These are phyloP conservation scores for Drosophila orena DNA, from an alignment of 1,140 invertebrate species.

Conservation along the genomic window DNA sequence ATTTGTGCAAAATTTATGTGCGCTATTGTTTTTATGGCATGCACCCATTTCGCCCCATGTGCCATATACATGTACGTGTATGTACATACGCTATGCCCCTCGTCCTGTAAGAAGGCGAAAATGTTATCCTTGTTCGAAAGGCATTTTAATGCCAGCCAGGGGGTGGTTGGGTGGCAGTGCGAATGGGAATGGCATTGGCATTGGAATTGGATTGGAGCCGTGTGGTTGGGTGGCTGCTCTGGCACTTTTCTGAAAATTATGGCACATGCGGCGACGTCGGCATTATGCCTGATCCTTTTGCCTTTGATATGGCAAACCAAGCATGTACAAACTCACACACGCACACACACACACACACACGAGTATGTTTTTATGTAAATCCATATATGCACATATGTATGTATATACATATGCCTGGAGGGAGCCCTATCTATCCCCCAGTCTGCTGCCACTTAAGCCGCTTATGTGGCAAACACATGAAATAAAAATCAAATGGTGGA, in stretches of 20 bases:
- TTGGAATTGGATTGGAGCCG: conserved; percentile 5
- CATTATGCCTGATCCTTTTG: conserved; percentile 76
- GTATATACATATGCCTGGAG: conserved; percentile 5
- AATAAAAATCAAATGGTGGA: conserved; percentile 69
- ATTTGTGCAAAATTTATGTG: conserved; percentile 83
- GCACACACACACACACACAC: conserved; percentile 8
- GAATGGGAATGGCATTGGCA: conserved; percentile 13
- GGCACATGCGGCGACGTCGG: conserved; percentile 70
- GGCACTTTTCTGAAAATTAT: conserved; percentile 79
- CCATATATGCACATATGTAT: not conserved
- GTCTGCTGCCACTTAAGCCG: conserved; percentile 73
- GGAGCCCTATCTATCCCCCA: conserved; percentile 20
- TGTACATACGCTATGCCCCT: conserved; percentile 5
- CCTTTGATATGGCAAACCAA: conserved; percentile 43
- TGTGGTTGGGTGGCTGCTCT: conserved; percentile 53
- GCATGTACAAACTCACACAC: conserved; percentile 25
- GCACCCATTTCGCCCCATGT: conserved; percentile 74
- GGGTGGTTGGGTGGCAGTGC: conserved; percentile 18
- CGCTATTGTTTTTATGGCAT: conserved; percentile 84
- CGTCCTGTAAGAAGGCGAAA: conserved; percentile 51
- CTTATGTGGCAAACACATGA: conserved; percentile 80
- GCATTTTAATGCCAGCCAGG: conserved; percentile 43
- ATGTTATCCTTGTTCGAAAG: conserved; percentile 71
- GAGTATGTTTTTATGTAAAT: too few species aligned
- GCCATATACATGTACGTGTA: conserved; percentile 43